Evolutionary conservation across 2,113 vertebrate genomes (phyloP).

Genomic region (Scatophagus argus): DNA sequence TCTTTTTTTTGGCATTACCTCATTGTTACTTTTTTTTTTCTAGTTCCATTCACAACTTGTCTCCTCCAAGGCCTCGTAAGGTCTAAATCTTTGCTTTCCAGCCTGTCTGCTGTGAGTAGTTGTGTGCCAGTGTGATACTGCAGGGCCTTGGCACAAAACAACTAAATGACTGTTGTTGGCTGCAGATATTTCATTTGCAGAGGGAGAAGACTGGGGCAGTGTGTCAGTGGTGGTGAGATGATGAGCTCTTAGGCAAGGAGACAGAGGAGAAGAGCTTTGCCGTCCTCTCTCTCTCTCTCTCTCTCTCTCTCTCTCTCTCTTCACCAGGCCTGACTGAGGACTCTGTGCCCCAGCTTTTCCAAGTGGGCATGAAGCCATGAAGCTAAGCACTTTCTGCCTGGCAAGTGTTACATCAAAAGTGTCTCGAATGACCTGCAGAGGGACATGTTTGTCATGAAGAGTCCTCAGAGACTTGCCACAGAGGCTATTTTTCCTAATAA

Average conservation of each 20-base stretch:
- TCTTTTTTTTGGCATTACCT: constrained; percentile 14
- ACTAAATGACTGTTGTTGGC: constrained; percentile 68
- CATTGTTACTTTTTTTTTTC: constrained; percentile 9
- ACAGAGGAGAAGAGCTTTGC: constrained; percentile 58
- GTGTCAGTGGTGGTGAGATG: constrained; percentile 72
- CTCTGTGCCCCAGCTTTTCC: constrained; percentile 53
- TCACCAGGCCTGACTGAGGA: constrained; percentile 59
- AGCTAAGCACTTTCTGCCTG: constrained; percentile 48
- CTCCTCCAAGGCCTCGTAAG: constrained; percentile 48
- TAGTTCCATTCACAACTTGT: constrained; percentile 33
- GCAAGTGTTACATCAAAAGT: constrained; percentile 25
- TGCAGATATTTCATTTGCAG: constrained; percentile 52
- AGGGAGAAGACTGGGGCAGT: constrained; percentile 66
- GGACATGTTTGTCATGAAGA: constrained; percentile 29
- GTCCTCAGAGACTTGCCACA: constrained; percentile 17
- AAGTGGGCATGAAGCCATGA: constrained; percentile 57
- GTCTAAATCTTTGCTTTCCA: constrained; percentile 58
- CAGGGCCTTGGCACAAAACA: constrained; percentile 64
- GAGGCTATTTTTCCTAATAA: constrained; percentile 6
- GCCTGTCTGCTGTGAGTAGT: constrained; percentile 47
- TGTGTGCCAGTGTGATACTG: constrained; percentile 50
- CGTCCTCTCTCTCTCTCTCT: constrained; percentile 45
- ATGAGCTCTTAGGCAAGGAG: constrained; percentile 71
- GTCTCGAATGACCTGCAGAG: constrained; percentile 43
- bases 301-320: constrained; percentile 49